phyloP scores from a whole-genome alignment of 35 echinoderm and acorn worm species.

The Apostichopus parvimensis region DNA sequence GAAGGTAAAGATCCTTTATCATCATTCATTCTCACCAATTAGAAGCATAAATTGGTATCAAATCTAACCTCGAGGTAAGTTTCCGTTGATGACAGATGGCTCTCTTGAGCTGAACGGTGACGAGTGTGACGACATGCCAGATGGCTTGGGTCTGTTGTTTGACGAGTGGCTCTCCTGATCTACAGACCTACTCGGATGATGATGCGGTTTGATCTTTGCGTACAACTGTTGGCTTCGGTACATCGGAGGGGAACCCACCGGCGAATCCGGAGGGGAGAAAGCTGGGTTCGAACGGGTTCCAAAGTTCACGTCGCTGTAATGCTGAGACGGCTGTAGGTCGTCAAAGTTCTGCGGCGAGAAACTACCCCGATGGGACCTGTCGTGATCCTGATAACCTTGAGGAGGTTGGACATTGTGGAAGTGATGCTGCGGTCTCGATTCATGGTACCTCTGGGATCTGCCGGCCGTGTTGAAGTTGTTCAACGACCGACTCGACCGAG shows the following conservation, averaged over 20 bases:
- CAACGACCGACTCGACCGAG: background rate
- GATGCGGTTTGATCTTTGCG: background rate
- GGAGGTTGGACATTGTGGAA: slow-evolving; percentile 33
- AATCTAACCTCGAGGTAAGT: slow-evolving; percentile 15
- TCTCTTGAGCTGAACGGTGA: slow-evolving; percentile 4
- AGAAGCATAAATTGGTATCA: background rate
- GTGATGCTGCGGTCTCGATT: background rate
- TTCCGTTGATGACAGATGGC: slow-evolving; percentile 46
- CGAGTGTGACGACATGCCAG: no score
- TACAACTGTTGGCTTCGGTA: slow-evolving; percentile 4
- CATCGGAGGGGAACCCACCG: background rate
- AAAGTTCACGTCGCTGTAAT: slow-evolving; percentile 38
- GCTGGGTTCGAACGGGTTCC: background rate
- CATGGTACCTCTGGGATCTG: background rate
- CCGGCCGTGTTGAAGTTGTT: slow-evolving; percentile 15
- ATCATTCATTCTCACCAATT: background rate
- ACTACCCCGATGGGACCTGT: background rate
- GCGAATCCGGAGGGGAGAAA: background rate
- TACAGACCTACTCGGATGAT: background rate
- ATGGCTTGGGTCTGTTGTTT: no score
- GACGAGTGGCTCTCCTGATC: no score
- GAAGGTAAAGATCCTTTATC: no score
- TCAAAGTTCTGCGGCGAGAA: background rate
- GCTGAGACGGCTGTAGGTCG: slow-evolving; percentile 8
- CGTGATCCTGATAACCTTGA: slow-evolving; percentile 14